Base-by-base conservation (phyloP, 2,888 invertebrate genomes). In the Euzophera pinguis region DNA sequence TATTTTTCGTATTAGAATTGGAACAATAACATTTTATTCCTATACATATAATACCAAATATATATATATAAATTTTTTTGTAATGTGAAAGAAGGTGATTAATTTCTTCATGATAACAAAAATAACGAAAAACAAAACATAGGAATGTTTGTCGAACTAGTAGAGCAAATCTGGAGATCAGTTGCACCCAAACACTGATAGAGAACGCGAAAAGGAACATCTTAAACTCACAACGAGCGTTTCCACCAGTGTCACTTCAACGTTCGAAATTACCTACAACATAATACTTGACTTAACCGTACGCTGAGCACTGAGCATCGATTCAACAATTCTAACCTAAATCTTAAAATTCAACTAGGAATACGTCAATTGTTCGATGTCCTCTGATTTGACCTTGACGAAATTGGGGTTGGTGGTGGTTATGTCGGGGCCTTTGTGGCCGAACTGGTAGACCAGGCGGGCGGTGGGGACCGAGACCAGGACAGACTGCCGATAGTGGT, bases 391-490 rank as follows among this genome's bases (percentile, higher is more conserved):
- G 52, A 88, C 78, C 70, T 84, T 86, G 55, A 79, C 62, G 62
- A 85, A 85, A 64, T 87, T 87, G 9, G 94, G 93, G 67, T 93
- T 93, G 57, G 92, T 91, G 7, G 94, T 94, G 68, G 92, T 91
- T 94, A 95, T 96, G 61, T 94, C 94, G 22, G 93, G 94, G 1
- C 96, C 96, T 59, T 94, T 95, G 57, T 93, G 93, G 0, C 96
- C 96, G 81, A 96, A 96, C 77, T 95, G 94, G 86, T 96, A 96
- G 48, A 96, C 95, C 58, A 96, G 89, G 49, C 95, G 91, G 39
- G 94, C 92, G 9, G 95, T 95, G 53, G 94, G 92, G 8, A 96
- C 96, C 3, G 96, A 94, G 49, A 93, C 91, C 53, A 96, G 92
- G 16, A 95, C 94, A 62, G 92, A 85, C 67, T 94, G 94, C 71